Conservation (phyloP, 2,113 vertebrate genomes). For the Corythoichthys haematopterus region DNA sequence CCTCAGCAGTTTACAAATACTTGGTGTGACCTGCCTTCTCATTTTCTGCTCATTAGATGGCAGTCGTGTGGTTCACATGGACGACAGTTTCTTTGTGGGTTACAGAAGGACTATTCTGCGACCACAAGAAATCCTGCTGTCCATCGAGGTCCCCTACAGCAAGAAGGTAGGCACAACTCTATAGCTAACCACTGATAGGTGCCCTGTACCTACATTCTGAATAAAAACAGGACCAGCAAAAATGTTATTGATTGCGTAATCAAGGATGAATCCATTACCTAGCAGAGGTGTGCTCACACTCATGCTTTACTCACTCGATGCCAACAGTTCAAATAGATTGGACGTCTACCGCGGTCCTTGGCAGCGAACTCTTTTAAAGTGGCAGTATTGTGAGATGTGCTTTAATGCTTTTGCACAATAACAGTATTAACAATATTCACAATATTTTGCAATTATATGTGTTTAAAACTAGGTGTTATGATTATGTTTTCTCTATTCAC, state of each 20-base stretch:
- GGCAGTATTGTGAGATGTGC: no score
- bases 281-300: neutral
- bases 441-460: no score
- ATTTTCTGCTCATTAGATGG: conserved; percentile 66
- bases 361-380: no score
- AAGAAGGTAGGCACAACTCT: conserved; percentile 67
- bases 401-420: no score
- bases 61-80: conserved; percentile 78
- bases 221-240: neutral
- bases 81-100: conserved; percentile 82
- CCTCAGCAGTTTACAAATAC: no score
- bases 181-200: neutral
- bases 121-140: conserved; percentile 82
- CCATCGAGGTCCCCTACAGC: conserved; percentile 84
- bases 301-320: neutral
- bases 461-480: no score
- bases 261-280: neutral
- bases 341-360: no score
- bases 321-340: no score
- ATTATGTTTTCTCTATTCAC: no score
- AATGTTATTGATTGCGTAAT: neutral
- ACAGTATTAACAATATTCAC: no score
- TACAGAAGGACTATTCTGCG: conserved; percentile 83
- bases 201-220: neutral
- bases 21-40: conserved; percentile 2